Evolutionary conservation across 2,113 vertebrate genomes (phyloP).

Genomic region (Callionymus lyra): DNA sequence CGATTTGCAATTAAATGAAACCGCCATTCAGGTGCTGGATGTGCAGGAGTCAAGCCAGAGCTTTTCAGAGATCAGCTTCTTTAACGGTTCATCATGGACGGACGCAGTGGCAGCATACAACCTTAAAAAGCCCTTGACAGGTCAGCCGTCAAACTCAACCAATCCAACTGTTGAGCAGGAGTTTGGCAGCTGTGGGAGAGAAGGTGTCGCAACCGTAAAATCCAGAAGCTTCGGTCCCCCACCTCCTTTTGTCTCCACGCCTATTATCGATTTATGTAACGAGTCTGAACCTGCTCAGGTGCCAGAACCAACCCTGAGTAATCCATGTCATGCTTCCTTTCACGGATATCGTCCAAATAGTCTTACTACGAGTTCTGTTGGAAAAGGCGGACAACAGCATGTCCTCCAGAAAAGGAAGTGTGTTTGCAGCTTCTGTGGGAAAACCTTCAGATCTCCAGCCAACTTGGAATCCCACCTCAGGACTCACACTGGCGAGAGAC

Average conservation of each 20-base stretch:
- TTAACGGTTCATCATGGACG: constrained; percentile 34
- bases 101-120: constrained; percentile 18
- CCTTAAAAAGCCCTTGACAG: constrained; percentile 14
- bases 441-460: constrained; percentile 39
- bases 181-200: constrained; percentile 1
- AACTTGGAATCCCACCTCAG: constrained; percentile 53
- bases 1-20: constrained; percentile 23
- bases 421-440: constrained; percentile 48
- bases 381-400: constrained; percentile 4
- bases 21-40: constrained; percentile 27
- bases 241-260: constrained; percentile 7
- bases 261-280: constrained; percentile 23
- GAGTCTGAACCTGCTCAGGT: constrained; percentile 10
- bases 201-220: too few species aligned
- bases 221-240: constrained; percentile 9
- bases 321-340: constrained; percentile 1
- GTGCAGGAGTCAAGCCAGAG: constrained; percentile 30
- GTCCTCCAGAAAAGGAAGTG: constrained; percentile 22
- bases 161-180: too few species aligned
- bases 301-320: constrained; percentile 8
- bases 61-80: constrained; percentile 55
- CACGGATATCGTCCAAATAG: neutral
- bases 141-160: constrained; percentile 31
- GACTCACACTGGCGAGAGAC: constrained; percentile 57
- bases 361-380: neutral